Base-by-base conservation (phyloP, 2,113 vertebrate species). In the Sakesphorus luctuosus region DNA sequence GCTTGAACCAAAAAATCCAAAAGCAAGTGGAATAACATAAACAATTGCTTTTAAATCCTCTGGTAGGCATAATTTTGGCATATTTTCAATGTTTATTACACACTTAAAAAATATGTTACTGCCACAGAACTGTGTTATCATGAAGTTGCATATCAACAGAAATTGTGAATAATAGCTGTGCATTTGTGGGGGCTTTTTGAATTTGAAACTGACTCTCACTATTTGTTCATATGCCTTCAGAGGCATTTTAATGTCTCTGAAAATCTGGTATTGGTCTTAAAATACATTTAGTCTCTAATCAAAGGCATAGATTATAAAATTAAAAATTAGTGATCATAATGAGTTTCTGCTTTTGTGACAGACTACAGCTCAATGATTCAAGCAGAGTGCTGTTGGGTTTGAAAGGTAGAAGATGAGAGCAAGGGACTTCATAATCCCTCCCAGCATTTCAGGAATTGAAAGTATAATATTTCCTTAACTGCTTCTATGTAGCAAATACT, bases 51-150 rank as follows among this genome's bases (percentile, higher is more conserved):
- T 94, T 69, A 88, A 95, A 93, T 94, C 85, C 75, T 77, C 55
- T 74, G 72, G 50, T 79, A 88, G 92, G 78, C 71, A 91, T 87
- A 71, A 62, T 63, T 96, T 93, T 86, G 94, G 88, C 85, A 90
- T 86, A 88, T 90, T 94, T 93, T 96, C 88, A 96, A 80, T 90
- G 82, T 80, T 95, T 93, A 83, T 90, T 94, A 66, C 58, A 93
- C 82, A 66, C 67, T 93, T 93, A 47, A 33, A 86, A 95, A 92
- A 97, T 77, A 93, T 47, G 36, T 76, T 92, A 50, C 89, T 90
- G 75, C 56, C 76, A 78, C 84, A 84, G 83, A 89, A 71, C 88
- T 77, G 68, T 93, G 72, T 81, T 94, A 77, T 80, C 46, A 55
- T 74, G 68, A 90, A 93, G 75, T 79, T 89, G 80, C 44, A 36